phyloP scores from a whole-genome alignment of 2,113 vertebrate species.

The Crotalus tigris region DNA sequence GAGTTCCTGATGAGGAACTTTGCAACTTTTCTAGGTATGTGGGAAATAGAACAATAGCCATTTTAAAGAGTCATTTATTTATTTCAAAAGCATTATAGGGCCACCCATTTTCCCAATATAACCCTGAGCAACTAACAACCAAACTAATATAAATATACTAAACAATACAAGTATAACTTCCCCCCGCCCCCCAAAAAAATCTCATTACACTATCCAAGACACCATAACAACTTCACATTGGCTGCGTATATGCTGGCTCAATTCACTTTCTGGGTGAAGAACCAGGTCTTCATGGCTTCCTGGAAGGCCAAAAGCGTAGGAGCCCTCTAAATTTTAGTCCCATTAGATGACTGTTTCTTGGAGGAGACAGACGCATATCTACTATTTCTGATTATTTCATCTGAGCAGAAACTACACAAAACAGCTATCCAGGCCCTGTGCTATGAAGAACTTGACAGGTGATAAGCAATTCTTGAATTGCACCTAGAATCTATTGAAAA shows the following conservation, averaged over 20 bases:
- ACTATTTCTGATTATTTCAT: not conserved
- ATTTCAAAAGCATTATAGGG: not conserved
- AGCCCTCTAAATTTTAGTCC: not conserved
- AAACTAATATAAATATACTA: not conserved
- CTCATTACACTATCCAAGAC: not conserved
- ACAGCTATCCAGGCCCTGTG: not conserved
- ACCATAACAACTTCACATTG: not conserved
- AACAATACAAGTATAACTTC: not conserved
- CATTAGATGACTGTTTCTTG: not conserved
- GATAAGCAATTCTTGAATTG: not conserved
- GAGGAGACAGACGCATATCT: not conserved
- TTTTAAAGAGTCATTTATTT: not conserved
- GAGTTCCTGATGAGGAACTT: not conserved
- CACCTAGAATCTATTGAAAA: not conserved
- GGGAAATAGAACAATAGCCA: not conserved
- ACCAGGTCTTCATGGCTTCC: not conserved
- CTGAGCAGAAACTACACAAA: not conserved
- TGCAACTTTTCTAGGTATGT: not conserved
- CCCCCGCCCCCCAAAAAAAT: not conserved
- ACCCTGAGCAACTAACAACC: not conserved
- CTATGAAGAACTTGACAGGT: not conserved
- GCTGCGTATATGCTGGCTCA: not conserved
- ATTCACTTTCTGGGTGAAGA: not conserved
- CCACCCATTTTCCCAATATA: not conserved
- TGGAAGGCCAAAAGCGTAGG: not conserved